These are phyloP conservation scores for Nothoprocta perdicaria DNA, from an alignment of 2,113 vertebrate species.

Conservation along the genomic window DNA sequence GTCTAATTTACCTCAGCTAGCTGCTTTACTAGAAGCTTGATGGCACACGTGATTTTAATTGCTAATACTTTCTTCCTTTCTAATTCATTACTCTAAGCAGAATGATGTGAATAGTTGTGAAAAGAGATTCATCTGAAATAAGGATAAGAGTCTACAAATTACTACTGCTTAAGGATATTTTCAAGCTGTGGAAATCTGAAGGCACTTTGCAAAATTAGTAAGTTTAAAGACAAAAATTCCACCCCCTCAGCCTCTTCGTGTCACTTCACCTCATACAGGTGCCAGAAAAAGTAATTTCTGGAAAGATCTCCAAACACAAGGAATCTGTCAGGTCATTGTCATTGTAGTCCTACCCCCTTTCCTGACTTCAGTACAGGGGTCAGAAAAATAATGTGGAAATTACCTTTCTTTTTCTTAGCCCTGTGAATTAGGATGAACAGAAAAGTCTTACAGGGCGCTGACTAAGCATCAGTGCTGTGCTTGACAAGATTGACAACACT, in stretches of 20 bases:
- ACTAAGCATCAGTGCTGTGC: background rate
- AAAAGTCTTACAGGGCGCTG: background rate
- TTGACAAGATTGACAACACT: constrained; percentile 6
- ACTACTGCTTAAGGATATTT: constrained; percentile 22
- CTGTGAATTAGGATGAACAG: background rate
- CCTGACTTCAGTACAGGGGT: background rate
- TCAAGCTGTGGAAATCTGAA: constrained; percentile 15
- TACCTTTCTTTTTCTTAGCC: background rate
- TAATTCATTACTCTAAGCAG: constrained; percentile 33
- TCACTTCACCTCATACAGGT: background rate
- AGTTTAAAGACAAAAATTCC: constrained; percentile 25
- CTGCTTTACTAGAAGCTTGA: constrained; percentile 13
- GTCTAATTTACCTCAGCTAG: constrained; percentile 5
- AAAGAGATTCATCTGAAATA: constrained; percentile 33
- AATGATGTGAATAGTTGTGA: constrained; percentile 28
- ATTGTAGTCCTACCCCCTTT: background rate
- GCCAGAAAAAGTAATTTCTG: background rate
- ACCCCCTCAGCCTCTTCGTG: background rate
- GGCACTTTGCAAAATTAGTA: constrained; percentile 14
- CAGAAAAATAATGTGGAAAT: background rate
- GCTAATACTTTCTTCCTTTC: constrained; percentile 37
- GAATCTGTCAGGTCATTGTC: background rate
- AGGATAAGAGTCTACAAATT: constrained; percentile 29
- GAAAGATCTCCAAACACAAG: background rate
- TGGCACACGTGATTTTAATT: background rate